phyloP scores from a whole-genome alignment of 2,797 vertebrate genomes.

The Neosalanx taihuensis region DNA sequence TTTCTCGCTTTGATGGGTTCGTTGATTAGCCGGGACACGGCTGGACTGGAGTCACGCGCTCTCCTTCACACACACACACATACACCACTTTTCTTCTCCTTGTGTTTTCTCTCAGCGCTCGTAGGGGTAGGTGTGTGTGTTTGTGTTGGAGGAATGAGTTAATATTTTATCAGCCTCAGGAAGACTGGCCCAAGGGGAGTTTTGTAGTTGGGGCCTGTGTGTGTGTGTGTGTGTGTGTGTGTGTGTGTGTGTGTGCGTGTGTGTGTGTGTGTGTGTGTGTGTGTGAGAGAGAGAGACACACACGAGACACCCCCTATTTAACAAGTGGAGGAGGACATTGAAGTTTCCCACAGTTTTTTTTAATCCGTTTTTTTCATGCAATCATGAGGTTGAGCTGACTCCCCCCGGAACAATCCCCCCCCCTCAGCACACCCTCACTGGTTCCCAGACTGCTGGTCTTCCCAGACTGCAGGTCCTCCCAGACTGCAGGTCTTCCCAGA shows the following conservation, averaged over 20 bases:
- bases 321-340: conserved; percentile 48
- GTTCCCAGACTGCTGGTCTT: no score
- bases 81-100: background rate
- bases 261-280: background rate
- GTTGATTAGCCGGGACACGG: background rate
- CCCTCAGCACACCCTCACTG: no score
- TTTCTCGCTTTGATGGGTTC: conserved; percentile 8
- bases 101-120: no score
- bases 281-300: no score
- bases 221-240: conserved; percentile 8
- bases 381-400: conserved; percentile 38
- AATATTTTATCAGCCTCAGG: background rate
- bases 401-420: conserved; percentile 13
- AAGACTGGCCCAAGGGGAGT: background rate
- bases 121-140: background rate
- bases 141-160: conserved; percentile 12
- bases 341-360: conserved; percentile 49
- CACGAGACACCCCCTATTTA: conserved; percentile 16
- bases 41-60: background rate
- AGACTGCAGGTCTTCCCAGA: no score
- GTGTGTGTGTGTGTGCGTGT: conserved; percentile 3
- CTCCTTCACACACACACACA: background rate
- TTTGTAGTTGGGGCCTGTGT: background rate
- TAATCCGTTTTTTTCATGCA: no score
- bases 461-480: no score